phyloP scores from a whole-genome alignment of 2,888 invertebrate species.

The Drosophila kanekoi region DNA sequence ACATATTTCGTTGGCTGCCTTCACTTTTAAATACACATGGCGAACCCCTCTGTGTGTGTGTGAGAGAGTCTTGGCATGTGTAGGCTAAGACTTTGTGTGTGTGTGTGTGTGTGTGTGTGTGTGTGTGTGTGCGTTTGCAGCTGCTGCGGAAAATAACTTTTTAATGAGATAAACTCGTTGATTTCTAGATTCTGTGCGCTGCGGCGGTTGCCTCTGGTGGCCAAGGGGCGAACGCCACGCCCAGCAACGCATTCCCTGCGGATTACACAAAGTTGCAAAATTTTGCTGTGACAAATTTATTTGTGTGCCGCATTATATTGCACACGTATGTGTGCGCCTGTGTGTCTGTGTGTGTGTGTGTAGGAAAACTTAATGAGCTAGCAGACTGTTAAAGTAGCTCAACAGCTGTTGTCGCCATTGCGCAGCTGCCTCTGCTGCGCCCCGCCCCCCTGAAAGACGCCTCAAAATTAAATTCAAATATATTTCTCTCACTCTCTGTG shows the following conservation, averaged over 20 bases:
- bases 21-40: slow-evolving; percentile 75
- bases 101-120: slow-evolving; percentile 54
- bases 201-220: slow-evolving; percentile 65
- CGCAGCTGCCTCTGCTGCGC: slow-evolving; percentile 44
- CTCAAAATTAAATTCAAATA: slow-evolving; percentile 77
- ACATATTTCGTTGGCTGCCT: slow-evolving; percentile 74
- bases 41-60: slow-evolving; percentile 20
- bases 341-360: slow-evolving; percentile 49
- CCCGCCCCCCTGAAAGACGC: slow-evolving; percentile 23
- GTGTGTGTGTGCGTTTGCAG: slow-evolving; percentile 61
- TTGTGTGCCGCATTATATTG: slow-evolving; percentile 77
- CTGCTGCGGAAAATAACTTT: slow-evolving; percentile 83
- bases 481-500: slow-evolving; percentile 33
- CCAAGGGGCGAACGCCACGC: slow-evolving; percentile 32
- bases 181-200: slow-evolving; percentile 77
- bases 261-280: slow-evolving; percentile 80
- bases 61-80: slow-evolving; percentile 63
- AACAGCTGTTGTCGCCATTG: slow-evolving; percentile 72
- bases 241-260: slow-evolving; percentile 55
- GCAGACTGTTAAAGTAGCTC: slow-evolving; percentile 81
- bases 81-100: slow-evolving; percentile 58
- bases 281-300: slow-evolving; percentile 79
- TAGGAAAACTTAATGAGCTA: slow-evolving; percentile 76
- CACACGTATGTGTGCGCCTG: slow-evolving; percentile 32
- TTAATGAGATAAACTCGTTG: slow-evolving; percentile 84